These are phyloP conservation scores for Agrochola litura DNA, from an alignment of 2,888 invertebrate genomes.

Conservation along the genomic window DNA sequence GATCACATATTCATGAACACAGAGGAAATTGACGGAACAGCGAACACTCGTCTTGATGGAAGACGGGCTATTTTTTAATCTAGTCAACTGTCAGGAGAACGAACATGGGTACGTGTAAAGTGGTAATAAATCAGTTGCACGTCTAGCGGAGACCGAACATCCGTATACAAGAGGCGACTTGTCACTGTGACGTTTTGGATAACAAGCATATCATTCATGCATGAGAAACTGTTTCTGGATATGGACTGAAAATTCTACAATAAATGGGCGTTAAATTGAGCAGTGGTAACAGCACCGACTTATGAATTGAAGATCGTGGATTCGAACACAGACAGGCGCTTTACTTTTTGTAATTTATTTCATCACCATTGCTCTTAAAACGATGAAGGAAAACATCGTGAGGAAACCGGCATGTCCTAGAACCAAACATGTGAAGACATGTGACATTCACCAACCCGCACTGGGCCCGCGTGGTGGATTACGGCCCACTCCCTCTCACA, in stretches of 20 bases:
- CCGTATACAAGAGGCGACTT: conserved; percentile 52
- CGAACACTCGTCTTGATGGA: conserved; percentile 35
- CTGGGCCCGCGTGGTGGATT: not conserved
- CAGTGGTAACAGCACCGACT: not conserved
- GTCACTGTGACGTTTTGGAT: conserved; percentile 40
- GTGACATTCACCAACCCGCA: not conserved
- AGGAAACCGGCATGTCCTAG: not conserved
- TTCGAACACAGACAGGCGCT: not conserved
- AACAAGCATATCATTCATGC: conserved; percentile 7
- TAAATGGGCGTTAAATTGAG: not conserved
- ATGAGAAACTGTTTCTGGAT: conserved; percentile 9
- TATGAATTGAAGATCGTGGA: not conserved
- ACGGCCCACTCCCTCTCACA: not conserved
- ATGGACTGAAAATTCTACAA: not conserved
- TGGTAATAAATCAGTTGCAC: conserved; percentile 58
- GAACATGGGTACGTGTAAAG: conserved; percentile 57
- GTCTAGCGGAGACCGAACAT: conserved; percentile 54
- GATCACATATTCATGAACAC: conserved; percentile 42
- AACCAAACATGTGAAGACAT: not conserved
- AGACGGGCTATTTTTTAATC: conserved; percentile 58
- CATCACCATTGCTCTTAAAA: not conserved
- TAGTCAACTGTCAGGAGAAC: conserved; percentile 48
- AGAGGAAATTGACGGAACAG: conserved; percentile 38
- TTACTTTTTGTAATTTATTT: not conserved
- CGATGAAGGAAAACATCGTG: not conserved